Base-by-base conservation (phyloP, 1,140 invertebrate species). In the Drosophila kanapiae region DNA sequence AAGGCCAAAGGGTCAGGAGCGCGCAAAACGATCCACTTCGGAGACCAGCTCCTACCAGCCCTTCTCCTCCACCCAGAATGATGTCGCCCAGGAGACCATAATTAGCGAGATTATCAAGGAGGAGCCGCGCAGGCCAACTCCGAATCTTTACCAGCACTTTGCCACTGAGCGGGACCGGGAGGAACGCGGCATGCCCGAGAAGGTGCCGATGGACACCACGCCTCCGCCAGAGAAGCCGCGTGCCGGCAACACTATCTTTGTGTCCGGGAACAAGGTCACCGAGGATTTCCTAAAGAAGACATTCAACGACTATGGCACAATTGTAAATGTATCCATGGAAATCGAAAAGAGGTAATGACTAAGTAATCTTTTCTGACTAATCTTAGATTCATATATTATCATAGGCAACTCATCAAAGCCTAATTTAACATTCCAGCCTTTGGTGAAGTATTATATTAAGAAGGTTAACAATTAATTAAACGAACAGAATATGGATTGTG, bases 121-220 rank as follows among this genome's bases (percentile, higher is more conserved):
- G 57, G 92, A 93, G 33, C 91, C 92, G 6, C 84, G 91, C 2
- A 81, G 92, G 0, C 91, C 98, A 93, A 96, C 97, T 91, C 93
- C 98, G 93, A 96, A 97, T 91, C 93, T 98, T 3, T 98, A 98
- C 94, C 97, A 98, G 74, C 97, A 96, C 91, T 98, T 98, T 95
- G 96, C 98, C 3, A 96, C 95, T 60, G 96, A 96, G n/a, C 93
- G 95, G 81, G 94, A 93, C 84, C 94, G 90, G 45, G 93, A 95
- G 86, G 94, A 93, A 78, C 94, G 91, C 59, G 93, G 92, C 58
- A 76, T 94, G 29, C 94, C 94, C 58, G 95, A 94, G 70, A 94
- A 94, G 81, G 86, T 84, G 90, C 51, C 75, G 0, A 47, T 84
- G n/a, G 80, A 91, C 35, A 74, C 91, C 35, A 74, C 91, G 3